Conservation (phyloP, 2,113 vertebrate genomes). For the Nettapus auritus region DNA sequence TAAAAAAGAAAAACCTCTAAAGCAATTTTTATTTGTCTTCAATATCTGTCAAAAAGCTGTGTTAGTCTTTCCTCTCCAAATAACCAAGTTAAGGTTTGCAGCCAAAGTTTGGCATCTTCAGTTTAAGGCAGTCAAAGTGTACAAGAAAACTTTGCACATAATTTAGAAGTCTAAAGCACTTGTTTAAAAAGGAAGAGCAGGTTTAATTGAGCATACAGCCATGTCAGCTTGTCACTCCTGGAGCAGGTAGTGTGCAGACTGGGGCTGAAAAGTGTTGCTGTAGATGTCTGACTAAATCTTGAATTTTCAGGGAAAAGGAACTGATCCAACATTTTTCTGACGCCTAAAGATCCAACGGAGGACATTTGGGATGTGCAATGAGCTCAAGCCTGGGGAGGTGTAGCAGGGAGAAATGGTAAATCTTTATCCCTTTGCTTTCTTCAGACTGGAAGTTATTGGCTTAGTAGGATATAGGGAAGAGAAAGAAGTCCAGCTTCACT, state of each 20-base stretch:
- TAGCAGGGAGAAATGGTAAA: not conserved
- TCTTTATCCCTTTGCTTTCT: not conserved
- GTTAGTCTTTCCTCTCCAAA: conserved; percentile 18
- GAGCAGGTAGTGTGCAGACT: conserved; percentile 38
- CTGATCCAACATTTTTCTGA: not conserved
- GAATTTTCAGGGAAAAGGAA: not conserved
- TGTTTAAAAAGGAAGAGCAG: conserved; percentile 63
- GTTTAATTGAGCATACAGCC: conserved; percentile 78
- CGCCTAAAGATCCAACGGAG: not conserved
- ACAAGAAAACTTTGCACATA: conserved; percentile 63
- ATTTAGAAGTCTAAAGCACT: conserved; percentile 74
- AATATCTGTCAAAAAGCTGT: not conserved
- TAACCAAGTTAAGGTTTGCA: conserved; percentile 36
- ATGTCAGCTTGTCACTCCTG: conserved; percentile 71
- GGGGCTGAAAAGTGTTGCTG: conserved; percentile 7
- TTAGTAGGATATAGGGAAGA: not conserved
- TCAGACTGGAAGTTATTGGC: not conserved
- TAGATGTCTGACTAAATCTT: conserved; percentile 17
- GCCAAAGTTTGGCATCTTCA: conserved; percentile 59
- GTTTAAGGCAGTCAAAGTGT: conserved; percentile 65
- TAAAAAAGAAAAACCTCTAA: not conserved
- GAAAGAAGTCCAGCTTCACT: not conserved
- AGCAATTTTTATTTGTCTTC: not conserved
- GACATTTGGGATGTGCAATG: not conserved
- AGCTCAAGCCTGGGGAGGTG: not conserved